phyloP scores from a whole-genome alignment of 2,797 vertebrate genomes.

The Neomorphus geoffroyi region DNA sequence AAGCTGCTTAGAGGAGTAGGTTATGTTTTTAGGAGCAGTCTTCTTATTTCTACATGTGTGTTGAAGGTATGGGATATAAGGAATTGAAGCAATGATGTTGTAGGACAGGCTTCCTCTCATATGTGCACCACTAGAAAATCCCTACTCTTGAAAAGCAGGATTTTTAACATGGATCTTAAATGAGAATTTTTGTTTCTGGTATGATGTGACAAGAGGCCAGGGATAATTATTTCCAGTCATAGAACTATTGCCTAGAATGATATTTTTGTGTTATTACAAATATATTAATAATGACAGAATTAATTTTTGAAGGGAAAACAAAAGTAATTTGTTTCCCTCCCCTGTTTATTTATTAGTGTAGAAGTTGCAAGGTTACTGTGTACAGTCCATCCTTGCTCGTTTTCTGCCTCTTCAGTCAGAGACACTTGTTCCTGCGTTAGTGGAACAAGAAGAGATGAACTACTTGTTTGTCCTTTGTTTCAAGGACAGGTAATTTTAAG shows the following conservation, averaged over 20 bases:
- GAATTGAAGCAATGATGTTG: background rate
- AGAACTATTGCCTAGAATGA: background rate
- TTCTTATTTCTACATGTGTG: background rate
- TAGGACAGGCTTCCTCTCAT: background rate
- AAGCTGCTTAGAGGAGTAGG: background rate
- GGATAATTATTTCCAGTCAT: background rate
- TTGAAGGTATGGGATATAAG: background rate
- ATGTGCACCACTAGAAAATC: background rate
- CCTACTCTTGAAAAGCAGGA: background rate
- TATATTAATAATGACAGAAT: background rate
- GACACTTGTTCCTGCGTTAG: background rate
- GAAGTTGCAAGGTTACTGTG: background rate
- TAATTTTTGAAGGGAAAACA: background rate
- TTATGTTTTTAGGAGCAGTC: background rate
- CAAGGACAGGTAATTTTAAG: background rate
- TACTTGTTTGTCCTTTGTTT: background rate
- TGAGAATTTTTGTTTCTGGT: background rate
- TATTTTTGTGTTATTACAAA: background rate
- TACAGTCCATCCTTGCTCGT: background rate
- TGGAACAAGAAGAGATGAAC: background rate
- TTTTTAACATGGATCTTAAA: background rate
- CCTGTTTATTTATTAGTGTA: background rate
- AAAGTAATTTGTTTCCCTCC: background rate
- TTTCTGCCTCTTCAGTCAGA: background rate
- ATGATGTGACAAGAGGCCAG: background rate